Percentiles rank a stretch among this genome's conserved stretches.
Evolutionary conservation across 2,797 vertebrate species (phyloP).

Genomic region (Muraenolepis orangiensis): DNA sequence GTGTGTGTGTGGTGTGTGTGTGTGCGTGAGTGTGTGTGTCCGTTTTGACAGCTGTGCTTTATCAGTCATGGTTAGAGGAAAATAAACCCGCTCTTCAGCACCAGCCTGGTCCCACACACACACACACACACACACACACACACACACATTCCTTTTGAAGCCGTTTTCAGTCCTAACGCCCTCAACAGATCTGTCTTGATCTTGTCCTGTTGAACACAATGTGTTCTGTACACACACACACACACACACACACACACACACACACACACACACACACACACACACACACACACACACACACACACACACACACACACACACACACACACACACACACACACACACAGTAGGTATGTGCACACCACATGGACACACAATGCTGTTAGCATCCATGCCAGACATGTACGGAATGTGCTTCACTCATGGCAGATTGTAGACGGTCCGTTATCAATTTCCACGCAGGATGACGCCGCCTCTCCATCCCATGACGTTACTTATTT

Average conservation of each 20-base stretch:
- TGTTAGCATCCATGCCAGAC: background rate
- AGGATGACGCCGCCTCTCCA: background rate
- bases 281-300: background rate
- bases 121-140: conserved; percentile 9
- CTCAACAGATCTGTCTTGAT: conserved; percentile 4
- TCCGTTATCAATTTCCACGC: background rate
- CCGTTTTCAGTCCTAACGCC: conserved; percentile 2
- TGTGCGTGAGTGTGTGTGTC: conserved; percentile 13
- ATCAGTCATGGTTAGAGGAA: conserved; percentile 67
- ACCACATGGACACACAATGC: background rate
- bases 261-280: background rate
- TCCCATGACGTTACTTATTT: background rate
- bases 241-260: background rate
- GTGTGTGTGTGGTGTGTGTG: conserved; percentile 21
- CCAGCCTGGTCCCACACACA: conserved; percentile 53
- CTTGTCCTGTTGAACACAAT: conserved; percentile 2
- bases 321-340: background rate
- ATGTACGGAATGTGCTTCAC: background rate
- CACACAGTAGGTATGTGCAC: background rate
- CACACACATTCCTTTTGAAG: conserved; percentile 1
- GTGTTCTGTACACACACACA: background rate
- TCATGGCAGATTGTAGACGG: background rate
- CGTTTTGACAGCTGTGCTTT: conserved; percentile 73
- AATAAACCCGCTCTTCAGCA: conserved; percentile 61
- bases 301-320: background rate